phyloP scores from a whole-genome alignment of 1,140 invertebrate genomes.

The Lasioglossum albipes region DNA sequence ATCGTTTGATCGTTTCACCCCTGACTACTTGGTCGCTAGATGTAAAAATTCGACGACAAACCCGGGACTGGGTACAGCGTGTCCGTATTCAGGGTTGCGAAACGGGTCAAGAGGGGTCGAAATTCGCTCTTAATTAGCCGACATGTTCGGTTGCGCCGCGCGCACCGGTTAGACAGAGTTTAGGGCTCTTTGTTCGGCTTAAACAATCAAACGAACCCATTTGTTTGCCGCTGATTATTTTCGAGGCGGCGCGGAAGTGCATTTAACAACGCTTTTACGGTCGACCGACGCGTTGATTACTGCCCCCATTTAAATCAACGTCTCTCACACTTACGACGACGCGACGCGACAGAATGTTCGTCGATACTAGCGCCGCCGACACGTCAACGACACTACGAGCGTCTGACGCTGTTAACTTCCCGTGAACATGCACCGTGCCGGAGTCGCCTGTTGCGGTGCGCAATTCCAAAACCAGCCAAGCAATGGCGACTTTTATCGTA shows the following conservation, averaged over 20 bases:
- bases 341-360: background rate
- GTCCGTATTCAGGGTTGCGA: background rate
- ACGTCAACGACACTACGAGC: background rate
- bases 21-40: background rate
- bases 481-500: no score
- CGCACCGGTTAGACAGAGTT: slow-evolving; percentile 1
- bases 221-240: slow-evolving; percentile 32
- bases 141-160: background rate
- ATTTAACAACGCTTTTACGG: slow-evolving; percentile 27
- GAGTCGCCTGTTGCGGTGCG: background rate
- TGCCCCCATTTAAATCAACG: slow-evolving; percentile 7
- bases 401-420: slow-evolving; percentile 25
- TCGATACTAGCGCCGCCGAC: background rate
- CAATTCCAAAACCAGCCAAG: slow-evolving; percentile 5
- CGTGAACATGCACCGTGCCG: slow-evolving; percentile 2
- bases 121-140: slow-evolving; percentile 27
- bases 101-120: background rate
- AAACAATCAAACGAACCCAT: slow-evolving; percentile 33
- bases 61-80: background rate
- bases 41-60: slow-evolving; percentile 9
- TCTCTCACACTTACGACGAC: slow-evolving; percentile 12
- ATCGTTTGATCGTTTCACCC: slow-evolving; percentile 31
- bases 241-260: background rate
- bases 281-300: slow-evolving; percentile 19
- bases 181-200: slow-evolving; percentile 9